Conservation (phyloP, 2,113 vertebrate species). For the Labrus mixtus region DNA sequence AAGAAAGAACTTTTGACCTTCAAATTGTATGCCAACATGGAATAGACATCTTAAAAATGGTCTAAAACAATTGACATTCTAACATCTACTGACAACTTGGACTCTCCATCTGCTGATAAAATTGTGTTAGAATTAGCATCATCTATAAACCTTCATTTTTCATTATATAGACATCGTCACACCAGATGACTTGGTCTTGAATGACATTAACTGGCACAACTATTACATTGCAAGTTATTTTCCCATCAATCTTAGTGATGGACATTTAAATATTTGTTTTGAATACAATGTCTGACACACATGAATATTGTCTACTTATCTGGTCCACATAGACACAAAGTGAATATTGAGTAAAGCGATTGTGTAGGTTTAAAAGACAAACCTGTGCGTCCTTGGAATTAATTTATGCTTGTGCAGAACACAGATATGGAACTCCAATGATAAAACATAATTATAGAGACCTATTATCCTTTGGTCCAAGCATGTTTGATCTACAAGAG, state of each 20-base stretch:
- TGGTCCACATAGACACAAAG: background rate
- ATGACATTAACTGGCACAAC: background rate
- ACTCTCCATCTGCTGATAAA: background rate
- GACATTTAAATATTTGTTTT: background rate
- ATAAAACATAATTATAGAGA: constrained; percentile 55
- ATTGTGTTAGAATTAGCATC: background rate
- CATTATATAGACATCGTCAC: background rate
- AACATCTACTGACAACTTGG: background rate
- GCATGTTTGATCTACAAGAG: constrained; percentile 58
- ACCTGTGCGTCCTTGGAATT: constrained; percentile 33
- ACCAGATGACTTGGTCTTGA: no score
- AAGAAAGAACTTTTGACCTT: background rate
- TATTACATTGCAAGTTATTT: background rate
- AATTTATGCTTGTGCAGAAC: constrained; percentile 46
- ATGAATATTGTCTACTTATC: constrained; percentile 14
- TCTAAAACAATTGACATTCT: background rate
- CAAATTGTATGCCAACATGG: background rate
- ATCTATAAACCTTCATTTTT: background rate
- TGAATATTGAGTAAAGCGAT: background rate
- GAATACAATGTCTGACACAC: background rate
- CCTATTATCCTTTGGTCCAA: constrained; percentile 52
- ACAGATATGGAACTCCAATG: constrained; percentile 45
- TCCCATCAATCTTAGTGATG: background rate
- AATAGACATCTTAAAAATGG: background rate
- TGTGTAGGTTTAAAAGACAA: constrained; percentile 12